These are phyloP conservation scores for Eira barbara DNA, from an alignment of 2,113 vertebrate species.

Conservation along the genomic window DNA sequence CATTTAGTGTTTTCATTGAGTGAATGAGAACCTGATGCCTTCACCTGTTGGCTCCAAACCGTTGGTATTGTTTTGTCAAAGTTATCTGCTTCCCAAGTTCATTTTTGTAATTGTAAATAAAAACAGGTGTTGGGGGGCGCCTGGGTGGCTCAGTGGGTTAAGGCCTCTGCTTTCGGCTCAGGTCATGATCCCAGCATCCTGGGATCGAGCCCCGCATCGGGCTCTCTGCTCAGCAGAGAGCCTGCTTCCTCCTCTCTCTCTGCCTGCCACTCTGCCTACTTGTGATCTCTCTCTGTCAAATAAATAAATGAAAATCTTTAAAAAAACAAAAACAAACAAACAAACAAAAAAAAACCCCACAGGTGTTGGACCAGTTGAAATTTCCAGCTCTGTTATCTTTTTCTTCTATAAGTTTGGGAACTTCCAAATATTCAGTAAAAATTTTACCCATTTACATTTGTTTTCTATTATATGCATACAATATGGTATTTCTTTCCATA, in stretches of 20 bases:
- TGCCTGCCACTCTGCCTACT: no score
- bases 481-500: neutral
- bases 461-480: neutral
- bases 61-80: neutral
- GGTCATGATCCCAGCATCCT: no score
- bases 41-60: neutral
- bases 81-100: neutral
- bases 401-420: neutral
- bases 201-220: no score
- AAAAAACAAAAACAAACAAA: no score
- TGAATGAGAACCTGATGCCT: neutral
- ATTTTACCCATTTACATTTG: neutral
- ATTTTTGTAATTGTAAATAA: neutral
- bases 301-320: no score
- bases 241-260: no score
- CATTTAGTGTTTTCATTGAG: neutral
- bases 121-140: no score
- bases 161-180: no score
- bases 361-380: neutral
- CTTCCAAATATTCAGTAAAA: neutral
- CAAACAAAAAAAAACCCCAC: no score
- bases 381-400: neutral
- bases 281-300: no score
- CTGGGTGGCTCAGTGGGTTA: no score
- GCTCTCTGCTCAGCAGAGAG: no score